Evolutionary conservation across 2,113 vertebrate species (phyloP).

Genomic region (Hippocampus guttulatus): DNA sequence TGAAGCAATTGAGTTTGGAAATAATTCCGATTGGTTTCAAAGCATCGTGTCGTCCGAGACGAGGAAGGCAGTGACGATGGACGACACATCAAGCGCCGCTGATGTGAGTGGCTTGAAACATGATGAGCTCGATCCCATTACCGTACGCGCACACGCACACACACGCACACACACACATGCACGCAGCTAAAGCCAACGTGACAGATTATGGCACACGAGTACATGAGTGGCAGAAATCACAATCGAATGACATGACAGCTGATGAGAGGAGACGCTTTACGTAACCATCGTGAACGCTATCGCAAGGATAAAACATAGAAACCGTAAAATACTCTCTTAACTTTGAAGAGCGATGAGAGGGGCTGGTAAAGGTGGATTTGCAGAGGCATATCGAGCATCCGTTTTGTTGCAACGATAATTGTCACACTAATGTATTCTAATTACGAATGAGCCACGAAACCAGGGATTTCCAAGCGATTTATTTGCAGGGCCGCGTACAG

Average conservation of each 20-base stretch:
- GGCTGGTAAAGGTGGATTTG: too few relatives aligned
- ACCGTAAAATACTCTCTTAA: too few relatives aligned
- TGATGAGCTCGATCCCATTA: conserved; percentile 52
- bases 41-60: conserved; percentile 4
- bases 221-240: conserved; percentile 30
- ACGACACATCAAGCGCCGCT: conserved; percentile 22
- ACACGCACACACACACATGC: conserved; percentile 20
- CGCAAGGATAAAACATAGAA: neutral
- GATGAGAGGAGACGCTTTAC: neutral
- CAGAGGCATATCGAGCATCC: too few relatives aligned
- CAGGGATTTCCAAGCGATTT: too few relatives aligned
- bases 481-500: too few relatives aligned
- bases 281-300: neutral
- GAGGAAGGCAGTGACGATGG: neutral
- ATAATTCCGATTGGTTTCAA: neutral
- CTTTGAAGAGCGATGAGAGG: too few relatives aligned
- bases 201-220: conserved; percentile 48
- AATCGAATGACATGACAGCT: conserved; percentile 27
- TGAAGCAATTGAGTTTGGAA: conserved; percentile 1
- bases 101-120: conserved; percentile 39
- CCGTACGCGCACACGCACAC: conserved; percentile 25
- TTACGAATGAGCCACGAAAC: too few relatives aligned
- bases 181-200: conserved; percentile 32
- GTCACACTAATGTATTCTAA: too few relatives aligned
- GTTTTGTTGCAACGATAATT: too few relatives aligned